Percentiles rank a stretch among this genome's conserved stretches.
Evolutionary conservation across 1,140 invertebrate genomes (phyloP).

Genomic region (Zaprionus taronus): DNA sequence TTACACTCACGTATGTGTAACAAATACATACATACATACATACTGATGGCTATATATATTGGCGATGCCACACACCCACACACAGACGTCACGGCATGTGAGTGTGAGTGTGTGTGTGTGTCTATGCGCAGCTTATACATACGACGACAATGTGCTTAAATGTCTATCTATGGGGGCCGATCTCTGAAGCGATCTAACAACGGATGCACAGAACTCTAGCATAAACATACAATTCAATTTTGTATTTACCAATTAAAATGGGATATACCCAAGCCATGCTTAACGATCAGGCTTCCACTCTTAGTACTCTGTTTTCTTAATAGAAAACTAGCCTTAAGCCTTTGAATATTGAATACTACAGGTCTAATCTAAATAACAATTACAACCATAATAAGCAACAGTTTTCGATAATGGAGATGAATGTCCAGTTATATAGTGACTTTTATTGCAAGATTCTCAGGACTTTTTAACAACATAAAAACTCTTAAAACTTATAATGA

Average conservation of each 20-base stretch:
- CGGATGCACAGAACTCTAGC: conserved; percentile 22
- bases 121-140: conserved; percentile 28
- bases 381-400: too few species aligned
- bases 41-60: conserved; percentile 1
- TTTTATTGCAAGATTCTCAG: too few species aligned
- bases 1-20: conserved; percentile 10
- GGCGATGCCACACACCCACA: conserved; percentile 4
- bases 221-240: conserved; percentile 18
- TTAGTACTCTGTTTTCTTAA: too few species aligned
- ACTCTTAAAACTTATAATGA: too few species aligned
- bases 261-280: neutral
- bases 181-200: conserved; percentile 30
- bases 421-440: too few species aligned
- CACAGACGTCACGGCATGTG: conserved; percentile 1
- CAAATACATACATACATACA: conserved; percentile 4
- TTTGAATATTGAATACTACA: too few species aligned
- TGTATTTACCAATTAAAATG: neutral
- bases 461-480: too few species aligned
- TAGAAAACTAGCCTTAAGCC: too few species aligned
- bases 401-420: too few species aligned
- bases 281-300: neutral
- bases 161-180: conserved; percentile 38
- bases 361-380: too few species aligned
- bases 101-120: neutral
- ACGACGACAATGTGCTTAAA: conserved; percentile 26